Base-by-base conservation (phyloP, 2,888 invertebrate genomes). In the Drosophila nr. fundita region DNA sequence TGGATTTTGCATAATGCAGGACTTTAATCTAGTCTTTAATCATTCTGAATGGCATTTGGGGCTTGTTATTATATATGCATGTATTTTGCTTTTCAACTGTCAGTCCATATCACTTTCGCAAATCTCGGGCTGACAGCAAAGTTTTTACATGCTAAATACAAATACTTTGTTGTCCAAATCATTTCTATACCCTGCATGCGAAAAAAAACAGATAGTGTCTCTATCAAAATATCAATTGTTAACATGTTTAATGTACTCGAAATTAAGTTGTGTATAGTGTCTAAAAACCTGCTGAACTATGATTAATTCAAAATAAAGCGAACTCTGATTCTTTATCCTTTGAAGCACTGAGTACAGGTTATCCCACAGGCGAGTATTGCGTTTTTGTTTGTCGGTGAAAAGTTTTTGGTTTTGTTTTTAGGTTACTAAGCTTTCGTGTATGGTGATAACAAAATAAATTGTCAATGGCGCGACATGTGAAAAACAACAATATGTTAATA, bases 401-500 rank as follows among this genome's bases (percentile, higher is more conserved):
- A 45, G 21, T 63, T 68, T 68, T 74, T n/a, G 61, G 48, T 45
- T 63, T 73, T 71, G 75, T 61, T 75, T 82, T 76, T 58, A 18
- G 75, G 59, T 55, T 69, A 38, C 79, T 73, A 77, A 82, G 83
- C 84, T 57, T 62, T 30, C 53, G 45, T 80, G 65, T 70, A 59
- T 73, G 76, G 63, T 78, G 84, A 82, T 80, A 82, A 72, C 78
- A 74, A 78, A 84, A 84, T 84, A 82, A 82, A 82, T 87, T 82
- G 84, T 78, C 84, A 87, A 87, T 87, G 87, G 59, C 76, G 80
- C 75, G 83, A 80, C 82, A 74, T 64, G 70, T 49, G 68, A 75
- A 82, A 82, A 74, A 80, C 78, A 80, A 78, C 82, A 78, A 78
- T 83, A 83, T 83, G 83, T 83, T 83, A 83, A 83, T 81, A 83